These are phyloP conservation scores for Irena cyanogastra DNA, from an alignment of 2,113 vertebrate species.

Conservation along the genomic window DNA sequence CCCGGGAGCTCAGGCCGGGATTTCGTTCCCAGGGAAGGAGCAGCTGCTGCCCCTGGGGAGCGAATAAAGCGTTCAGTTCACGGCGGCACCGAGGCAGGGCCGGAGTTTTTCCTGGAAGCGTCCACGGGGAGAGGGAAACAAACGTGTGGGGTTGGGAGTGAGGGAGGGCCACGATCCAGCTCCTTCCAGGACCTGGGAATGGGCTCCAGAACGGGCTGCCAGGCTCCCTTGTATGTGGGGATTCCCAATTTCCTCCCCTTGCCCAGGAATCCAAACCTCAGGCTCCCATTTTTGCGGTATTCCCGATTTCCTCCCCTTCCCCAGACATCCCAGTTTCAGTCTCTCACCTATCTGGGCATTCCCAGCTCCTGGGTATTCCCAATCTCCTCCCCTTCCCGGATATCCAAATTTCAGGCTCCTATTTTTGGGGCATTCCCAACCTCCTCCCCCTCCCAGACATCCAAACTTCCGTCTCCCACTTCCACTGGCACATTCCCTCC, in stretches of 20 bases:
- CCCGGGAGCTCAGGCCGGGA: not conserved
- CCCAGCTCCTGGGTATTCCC: not conserved
- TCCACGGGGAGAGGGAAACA: not conserved
- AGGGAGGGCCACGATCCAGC: fast-evolving
- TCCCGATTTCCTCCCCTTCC: not conserved
- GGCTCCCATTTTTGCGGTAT: not conserved
- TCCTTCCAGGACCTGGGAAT: not conserved
- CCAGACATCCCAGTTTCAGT: not conserved
- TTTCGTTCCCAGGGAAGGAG: not conserved
- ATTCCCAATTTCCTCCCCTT: not conserved
- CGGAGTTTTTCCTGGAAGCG: not conserved
- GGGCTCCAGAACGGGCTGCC: too few species aligned
- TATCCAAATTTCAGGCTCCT: not conserved
- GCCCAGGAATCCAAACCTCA: not conserved
- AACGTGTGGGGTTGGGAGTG: fast-evolving
- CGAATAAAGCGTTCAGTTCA: slow-evolving; percentile 66
- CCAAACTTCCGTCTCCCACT: not conserved
- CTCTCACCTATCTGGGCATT: not conserved
- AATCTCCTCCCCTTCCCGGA: not conserved
- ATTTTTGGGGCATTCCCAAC: not conserved
- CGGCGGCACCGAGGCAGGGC: not conserved
- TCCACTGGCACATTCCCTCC: fast-evolving
- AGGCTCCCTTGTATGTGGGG: fast-evolving
- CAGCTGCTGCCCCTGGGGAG: not conserved
- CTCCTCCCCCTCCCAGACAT: not conserved